Conservation (phyloP, 2,888 invertebrate species). For the Parnassius glacialis region DNA sequence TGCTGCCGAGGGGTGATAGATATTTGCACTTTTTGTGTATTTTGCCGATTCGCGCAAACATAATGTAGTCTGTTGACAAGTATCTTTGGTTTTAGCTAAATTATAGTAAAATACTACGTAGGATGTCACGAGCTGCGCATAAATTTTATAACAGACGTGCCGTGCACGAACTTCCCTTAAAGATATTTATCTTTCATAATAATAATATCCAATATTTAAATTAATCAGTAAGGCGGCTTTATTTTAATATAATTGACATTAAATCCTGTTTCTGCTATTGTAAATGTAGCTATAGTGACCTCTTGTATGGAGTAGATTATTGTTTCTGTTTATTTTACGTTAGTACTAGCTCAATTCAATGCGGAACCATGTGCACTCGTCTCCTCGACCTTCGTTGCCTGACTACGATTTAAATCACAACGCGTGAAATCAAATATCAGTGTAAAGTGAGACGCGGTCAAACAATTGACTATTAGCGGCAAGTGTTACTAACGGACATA, state of each 20-base stretch:
- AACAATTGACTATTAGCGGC: conserved; percentile 5
- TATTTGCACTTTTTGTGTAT: conserved; percentile 63
- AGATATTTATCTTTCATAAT: too few relatives aligned
- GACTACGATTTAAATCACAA: conserved; percentile 17
- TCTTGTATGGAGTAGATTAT: conserved; percentile 5
- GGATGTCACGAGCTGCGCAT: conserved; percentile 13
- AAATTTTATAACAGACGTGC: conserved; percentile 2
- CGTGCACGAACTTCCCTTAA: not conserved
- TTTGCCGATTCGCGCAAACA: conserved; percentile 56
- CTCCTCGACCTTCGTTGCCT: conserved; percentile 20
- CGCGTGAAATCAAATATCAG: conserved; percentile 9
- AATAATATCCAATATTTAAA: conserved; percentile 10
- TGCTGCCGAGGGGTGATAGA: conserved; percentile 48
- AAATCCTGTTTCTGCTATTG: conserved; percentile 13
- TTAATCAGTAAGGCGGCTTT: not conserved
- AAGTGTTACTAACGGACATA: not conserved
- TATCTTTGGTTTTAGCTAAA: conserved; percentile 37
- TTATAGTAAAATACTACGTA: conserved; percentile 24
- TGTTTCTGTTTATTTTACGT: conserved; percentile 12
- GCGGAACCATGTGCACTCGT: conserved; percentile 16
- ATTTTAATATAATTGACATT: not conserved
- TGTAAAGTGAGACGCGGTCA: conserved; percentile 10
- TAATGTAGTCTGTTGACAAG: conserved; percentile 50
- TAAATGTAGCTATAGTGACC: conserved; percentile 6
- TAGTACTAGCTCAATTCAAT: not conserved